These are phyloP conservation scores for Spisula subtruncata DNA, from an alignment of 2,888 invertebrate species.

Conservation along the genomic window DNA sequence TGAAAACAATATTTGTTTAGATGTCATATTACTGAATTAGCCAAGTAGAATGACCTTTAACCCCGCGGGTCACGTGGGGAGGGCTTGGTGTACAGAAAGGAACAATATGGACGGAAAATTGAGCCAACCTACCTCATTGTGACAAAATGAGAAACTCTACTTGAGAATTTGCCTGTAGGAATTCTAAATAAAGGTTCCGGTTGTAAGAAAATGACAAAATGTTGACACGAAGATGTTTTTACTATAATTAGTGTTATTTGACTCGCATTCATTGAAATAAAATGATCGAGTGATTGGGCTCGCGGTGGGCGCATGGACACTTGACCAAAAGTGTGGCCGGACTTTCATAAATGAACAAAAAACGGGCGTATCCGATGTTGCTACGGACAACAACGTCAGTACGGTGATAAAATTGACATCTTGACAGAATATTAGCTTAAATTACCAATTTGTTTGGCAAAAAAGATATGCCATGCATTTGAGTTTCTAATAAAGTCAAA, in stretches of 20 bases:
- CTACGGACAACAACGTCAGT: not conserved
- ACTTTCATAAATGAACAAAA: slow-evolving; percentile 38
- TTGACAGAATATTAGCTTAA: slow-evolving; percentile 16
- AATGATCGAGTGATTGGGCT: slow-evolving; percentile 38
- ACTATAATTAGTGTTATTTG: slow-evolving; percentile 68
- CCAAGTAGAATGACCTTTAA: slow-evolving; percentile 41
- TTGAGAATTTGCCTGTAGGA: slow-evolving; percentile 43
- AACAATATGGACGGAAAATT: slow-evolving; percentile 52
- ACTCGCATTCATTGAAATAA: slow-evolving; percentile 55
- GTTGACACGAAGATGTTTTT: slow-evolving; percentile 67
- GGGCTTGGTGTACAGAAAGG: slow-evolving; percentile 34
- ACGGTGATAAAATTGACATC: slow-evolving; percentile 16
- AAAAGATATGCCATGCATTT: slow-evolving; percentile 13
- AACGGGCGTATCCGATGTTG: slow-evolving; percentile 34
- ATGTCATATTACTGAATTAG: slow-evolving; percentile 51
- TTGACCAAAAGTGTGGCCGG: slow-evolving; percentile 50
- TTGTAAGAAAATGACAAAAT: slow-evolving; percentile 44
- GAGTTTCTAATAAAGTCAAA: not conserved
- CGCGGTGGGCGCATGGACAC: slow-evolving; percentile 46
- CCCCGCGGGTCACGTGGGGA: slow-evolving; percentile 47
- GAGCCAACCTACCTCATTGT: slow-evolving; percentile 51
- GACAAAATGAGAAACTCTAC: slow-evolving; percentile 16
- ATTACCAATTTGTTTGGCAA: slow-evolving; percentile 24
- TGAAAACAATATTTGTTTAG: not conserved
- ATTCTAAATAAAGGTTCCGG: slow-evolving; percentile 42